Base-by-base conservation (phyloP, 2,888 invertebrate species). In the Dysmachus trigonus region DNA sequence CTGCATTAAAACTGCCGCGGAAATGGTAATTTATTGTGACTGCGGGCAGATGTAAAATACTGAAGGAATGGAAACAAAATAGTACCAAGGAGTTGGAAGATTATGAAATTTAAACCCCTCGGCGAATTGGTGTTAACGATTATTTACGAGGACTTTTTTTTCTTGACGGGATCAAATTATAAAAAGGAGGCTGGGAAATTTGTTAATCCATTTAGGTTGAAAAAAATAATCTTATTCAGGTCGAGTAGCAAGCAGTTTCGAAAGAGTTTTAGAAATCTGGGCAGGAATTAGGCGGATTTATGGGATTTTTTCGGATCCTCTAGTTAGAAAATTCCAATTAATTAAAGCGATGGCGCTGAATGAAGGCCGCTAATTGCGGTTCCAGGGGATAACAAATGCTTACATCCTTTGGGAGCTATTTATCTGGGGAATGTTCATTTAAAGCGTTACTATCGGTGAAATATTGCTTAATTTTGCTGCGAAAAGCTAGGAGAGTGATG, bases 1-100 rank as follows among this genome's bases (percentile, higher is more conserved):
- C 31, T 33, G 53, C 18, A 33, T 31, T 31, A 53, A 53, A 53
- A 53, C 22, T 53, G 31, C 62, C 18, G 10, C n/a, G 53, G 31
- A 62, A 53, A 47, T 81, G 53, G 81, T 53, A 53, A 81, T 81
- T 81, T 81, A 81, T 81, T 81, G 53, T 53, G 33, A 81, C 62
- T 62, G 62, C 62, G 62, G 62, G 18, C 10, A 62, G 27, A 62
- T 22, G 7, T 5, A 62, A 22, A 62, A 62, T 62, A 62, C 22
- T 7, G 2, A 8, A 2, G 18, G n/a, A 47, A 47, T 47, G 47
- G 6, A 72, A 2, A 41, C 13, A 41, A 41, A 33, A 1, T n/a
- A 73, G 18, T 73, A 51, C 41, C 18, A 22, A 62, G 8, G 27
- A 27, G 33, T 62, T 53, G 53, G 22, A 7, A 62, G 81, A 81